Conservation (phyloP, 2,888 invertebrate genomes). For the Heliconius charithonia region DNA sequence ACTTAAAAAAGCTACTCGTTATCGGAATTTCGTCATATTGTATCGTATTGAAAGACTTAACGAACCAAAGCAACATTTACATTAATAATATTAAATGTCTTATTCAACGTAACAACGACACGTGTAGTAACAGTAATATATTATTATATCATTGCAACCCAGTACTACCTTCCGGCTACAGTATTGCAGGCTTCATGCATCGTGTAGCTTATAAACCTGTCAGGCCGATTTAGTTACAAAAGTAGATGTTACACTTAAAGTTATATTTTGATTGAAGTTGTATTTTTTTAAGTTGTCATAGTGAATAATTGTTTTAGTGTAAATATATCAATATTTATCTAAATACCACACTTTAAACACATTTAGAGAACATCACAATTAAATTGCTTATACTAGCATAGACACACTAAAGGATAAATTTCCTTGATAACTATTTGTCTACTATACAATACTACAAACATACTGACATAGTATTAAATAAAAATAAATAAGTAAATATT, state of each 20-base stretch:
- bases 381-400: not conserved
- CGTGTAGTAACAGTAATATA: not conserved
- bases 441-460: not conserved
- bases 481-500: too few relatives aligned
- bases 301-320: too few relatives aligned
- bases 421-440: not conserved
- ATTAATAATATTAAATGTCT: not conserved
- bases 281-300: not conserved
- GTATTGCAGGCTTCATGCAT: slow-evolving; percentile 33
- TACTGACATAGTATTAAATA: too few relatives aligned
- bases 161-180: slow-evolving; percentile 30
- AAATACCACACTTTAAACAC: too few relatives aligned
- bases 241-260: not conserved
- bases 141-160: slow-evolving; percentile 30
- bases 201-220: slow-evolving; percentile 26
- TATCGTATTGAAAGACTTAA: too few relatives aligned
- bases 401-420: not conserved
- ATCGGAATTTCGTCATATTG: too few relatives aligned
- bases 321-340: too few relatives aligned
- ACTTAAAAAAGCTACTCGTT: too few relatives aligned
- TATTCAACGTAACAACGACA: slow-evolving; percentile 4
- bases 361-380: too few relatives aligned
- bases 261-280: not conserved
- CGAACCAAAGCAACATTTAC: not conserved
- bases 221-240: slow-evolving; percentile 27